Evolutionary conservation across 1,140 invertebrate genomes (phyloP).

Genomic region (Drosophila mojavensis): DNA sequence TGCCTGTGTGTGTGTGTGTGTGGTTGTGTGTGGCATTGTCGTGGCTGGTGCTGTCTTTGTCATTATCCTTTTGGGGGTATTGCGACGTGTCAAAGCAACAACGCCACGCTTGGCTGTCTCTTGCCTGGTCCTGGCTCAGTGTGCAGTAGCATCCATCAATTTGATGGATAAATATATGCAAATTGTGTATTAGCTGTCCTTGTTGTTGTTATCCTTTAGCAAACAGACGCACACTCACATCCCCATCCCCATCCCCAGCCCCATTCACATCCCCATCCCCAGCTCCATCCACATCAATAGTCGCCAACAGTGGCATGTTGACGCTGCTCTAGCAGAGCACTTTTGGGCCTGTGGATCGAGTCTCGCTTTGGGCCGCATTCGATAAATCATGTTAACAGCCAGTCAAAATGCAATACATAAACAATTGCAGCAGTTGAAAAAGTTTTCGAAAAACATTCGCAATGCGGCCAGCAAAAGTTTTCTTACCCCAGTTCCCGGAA

Average conservation of each 20-base stretch:
- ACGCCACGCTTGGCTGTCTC: conserved; percentile 56
- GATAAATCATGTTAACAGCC: conserved; percentile 81
- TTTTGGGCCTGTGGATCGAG: conserved; percentile 36
- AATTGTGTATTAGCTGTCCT: conserved; percentile 83
- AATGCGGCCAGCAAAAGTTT: background rate
- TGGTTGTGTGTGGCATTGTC: conserved; percentile 60
- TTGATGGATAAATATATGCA: conserved; percentile 84
- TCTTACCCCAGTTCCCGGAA: background rate
- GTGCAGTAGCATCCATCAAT: conserved; percentile 84
- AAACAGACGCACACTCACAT: conserved; percentile 58
- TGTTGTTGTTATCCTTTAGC: conserved; percentile 81
- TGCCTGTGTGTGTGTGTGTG: conserved; percentile 28
- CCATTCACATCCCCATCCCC: too few species aligned
- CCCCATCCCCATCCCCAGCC: background rate
- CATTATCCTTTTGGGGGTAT: conserved; percentile 81
- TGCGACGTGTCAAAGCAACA: conserved; percentile 83
- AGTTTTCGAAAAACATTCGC: conserved; percentile 18
- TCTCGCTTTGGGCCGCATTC: conserved; percentile 52
- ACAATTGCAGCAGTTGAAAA: conserved; percentile 22
- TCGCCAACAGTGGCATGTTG: conserved; percentile 50
- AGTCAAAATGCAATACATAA: conserved; percentile 72
- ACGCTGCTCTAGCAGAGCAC: conserved; percentile 79
- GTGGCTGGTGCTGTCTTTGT: conserved; percentile 77
- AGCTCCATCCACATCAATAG: conserved; percentile 49
- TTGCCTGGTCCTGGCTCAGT: conserved; percentile 40